These are phyloP conservation scores for Synanthedon vespiformis DNA, from an alignment of 2,888 invertebrate genomes.

Conservation along the genomic window DNA sequence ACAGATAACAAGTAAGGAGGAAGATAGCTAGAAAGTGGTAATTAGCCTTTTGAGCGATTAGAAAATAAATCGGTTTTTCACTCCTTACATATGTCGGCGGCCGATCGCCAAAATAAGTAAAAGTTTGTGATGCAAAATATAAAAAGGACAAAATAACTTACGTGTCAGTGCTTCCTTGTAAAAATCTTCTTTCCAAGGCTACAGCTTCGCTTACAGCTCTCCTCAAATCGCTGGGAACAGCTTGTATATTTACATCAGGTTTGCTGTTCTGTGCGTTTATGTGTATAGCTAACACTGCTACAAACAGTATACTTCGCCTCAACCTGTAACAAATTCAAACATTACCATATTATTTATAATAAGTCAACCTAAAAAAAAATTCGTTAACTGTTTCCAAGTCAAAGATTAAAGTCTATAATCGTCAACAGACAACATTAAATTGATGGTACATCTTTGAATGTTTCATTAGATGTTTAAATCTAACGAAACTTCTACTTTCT, in stretches of 20 bases:
- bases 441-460: too few species aligned
- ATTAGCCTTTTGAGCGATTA: too few species aligned
- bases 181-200: conserved; percentile 49
- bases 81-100: too few species aligned
- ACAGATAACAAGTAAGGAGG: too few species aligned
- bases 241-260: conserved; percentile 43
- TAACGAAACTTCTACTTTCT: too few species aligned
- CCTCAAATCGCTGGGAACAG: conserved; percentile 57
- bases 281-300: conserved; percentile 25
- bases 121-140: background rate
- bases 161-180: conserved; percentile 49
- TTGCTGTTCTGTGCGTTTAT: conserved; percentile 40
- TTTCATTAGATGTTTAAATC: too few species aligned
- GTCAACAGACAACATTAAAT: too few species aligned
- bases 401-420: too few species aligned
- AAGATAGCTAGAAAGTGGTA: background rate
- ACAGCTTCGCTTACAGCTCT: conserved; percentile 57
- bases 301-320: conserved; percentile 40
- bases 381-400: too few species aligned
- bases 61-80: too few species aligned
- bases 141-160: conserved; percentile 23
- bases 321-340: conserved; percentile 43
- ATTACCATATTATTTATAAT: background rate
- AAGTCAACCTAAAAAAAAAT: too few species aligned
- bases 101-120: too few species aligned